A percentile compares a stretch with the other conserved stretches of the same genome.
phyloP scores from a whole-genome alignment of 2,888 invertebrate species.

The Sipha maydis region DNA sequence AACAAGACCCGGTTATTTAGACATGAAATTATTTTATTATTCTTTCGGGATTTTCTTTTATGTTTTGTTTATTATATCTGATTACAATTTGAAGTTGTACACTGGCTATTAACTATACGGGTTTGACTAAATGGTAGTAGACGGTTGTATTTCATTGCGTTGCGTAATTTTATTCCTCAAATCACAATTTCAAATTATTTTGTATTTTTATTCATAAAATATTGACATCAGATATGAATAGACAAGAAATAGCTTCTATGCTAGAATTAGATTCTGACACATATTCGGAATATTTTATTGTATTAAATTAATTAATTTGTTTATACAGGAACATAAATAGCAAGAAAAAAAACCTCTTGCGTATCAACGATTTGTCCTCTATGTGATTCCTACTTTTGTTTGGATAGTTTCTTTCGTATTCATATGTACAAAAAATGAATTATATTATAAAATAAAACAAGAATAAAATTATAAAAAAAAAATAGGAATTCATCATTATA shows the following conservation, averaged over 20 bases:
- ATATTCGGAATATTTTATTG: too few relatives aligned
- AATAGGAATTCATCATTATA: background rate
- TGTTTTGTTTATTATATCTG: too few relatives aligned
- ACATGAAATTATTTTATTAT: slow-evolving; percentile 19
- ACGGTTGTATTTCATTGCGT: too few relatives aligned
- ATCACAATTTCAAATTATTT: slow-evolving; percentile 1
- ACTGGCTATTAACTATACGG: too few relatives aligned
- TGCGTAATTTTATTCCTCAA: background rate
- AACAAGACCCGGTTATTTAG: background rate
- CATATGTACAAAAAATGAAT: slow-evolving; percentile 30
- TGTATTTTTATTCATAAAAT: slow-evolving; percentile 19
- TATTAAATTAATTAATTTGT: slow-evolving; percentile 6
- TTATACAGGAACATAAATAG: slow-evolving; percentile 4
- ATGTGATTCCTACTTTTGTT: slow-evolving; percentile 30
- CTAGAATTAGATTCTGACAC: too few relatives aligned
- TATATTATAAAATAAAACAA: background rate
- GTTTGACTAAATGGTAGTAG: too few relatives aligned
- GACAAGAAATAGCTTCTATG: slow-evolving; percentile 4
- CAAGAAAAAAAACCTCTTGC: slow-evolving; percentile 31
- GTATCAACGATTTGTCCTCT: background rate
- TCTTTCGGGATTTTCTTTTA: background rate
- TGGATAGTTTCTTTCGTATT: slow-evolving; percentile 8
- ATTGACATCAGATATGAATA: slow-evolving; percentile 15
- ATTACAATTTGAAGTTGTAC: too few relatives aligned
- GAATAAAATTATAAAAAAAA: background rate